Conservation (phyloP, 1,140 invertebrate genomes). For the Drosophila ficusphila region DNA sequence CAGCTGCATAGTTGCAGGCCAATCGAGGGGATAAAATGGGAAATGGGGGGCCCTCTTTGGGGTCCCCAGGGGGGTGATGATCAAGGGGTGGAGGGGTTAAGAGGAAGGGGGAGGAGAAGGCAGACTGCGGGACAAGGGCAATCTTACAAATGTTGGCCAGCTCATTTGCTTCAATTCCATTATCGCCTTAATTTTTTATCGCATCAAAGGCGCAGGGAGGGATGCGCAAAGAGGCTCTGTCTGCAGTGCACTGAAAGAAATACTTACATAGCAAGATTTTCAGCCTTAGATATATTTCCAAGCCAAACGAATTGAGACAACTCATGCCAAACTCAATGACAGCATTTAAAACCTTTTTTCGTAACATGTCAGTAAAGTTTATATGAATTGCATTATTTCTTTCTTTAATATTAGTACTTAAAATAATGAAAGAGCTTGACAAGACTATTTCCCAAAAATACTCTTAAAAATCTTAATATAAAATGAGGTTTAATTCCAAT, state of each 20-base stretch:
- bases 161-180: constrained; percentile 84
- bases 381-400: no score
- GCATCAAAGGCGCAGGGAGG: constrained; percentile 66
- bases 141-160: constrained; percentile 80
- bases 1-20: constrained; percentile 69
- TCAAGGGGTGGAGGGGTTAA: background rate
- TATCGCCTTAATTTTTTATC: constrained; percentile 84
- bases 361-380: no score
- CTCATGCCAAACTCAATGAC: no score
- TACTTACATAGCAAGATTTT: no score
- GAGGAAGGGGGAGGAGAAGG: background rate
- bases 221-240: constrained; percentile 8
- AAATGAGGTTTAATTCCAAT: no score
- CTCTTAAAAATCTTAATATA: no score
- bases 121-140: constrained; percentile 13
- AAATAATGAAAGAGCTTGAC: no score
- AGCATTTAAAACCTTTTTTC: no score
- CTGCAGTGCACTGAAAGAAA: constrained; percentile 8
- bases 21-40: constrained; percentile 2
- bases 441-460: no score
- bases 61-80: background rate
- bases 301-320: no score
- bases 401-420: no score
- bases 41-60: background rate
- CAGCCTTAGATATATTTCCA: no score